A percentile compares a stretch with the other conserved stretches of the same genome.
Conservation (phyloP, 2,113 vertebrate species). For the Rana temporaria region DNA sequence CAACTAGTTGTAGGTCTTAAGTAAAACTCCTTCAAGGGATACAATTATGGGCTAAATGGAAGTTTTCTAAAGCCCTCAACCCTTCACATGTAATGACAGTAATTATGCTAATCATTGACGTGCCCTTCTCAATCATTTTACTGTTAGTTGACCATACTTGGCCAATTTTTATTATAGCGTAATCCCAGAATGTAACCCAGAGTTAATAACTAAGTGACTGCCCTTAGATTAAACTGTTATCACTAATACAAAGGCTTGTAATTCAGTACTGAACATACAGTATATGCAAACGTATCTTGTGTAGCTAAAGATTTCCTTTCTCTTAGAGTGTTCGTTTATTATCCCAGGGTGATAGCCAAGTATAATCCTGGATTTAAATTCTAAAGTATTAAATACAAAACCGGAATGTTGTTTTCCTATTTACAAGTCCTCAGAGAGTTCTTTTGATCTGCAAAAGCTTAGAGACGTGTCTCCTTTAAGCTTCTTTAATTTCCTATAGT, state of each 20-base stretch:
- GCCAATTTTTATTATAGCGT: too few relatives aligned
- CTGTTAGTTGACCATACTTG: too few relatives aligned
- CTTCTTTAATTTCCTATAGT: constrained; percentile 52
- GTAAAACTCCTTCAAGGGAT: too few relatives aligned
- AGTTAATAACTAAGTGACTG: neutral
- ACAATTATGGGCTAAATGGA: too few relatives aligned
- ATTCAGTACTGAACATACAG: neutral
- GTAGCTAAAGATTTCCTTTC: constrained; percentile 36
- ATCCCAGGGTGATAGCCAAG: constrained; percentile 43
- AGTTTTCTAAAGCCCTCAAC: too few relatives aligned
- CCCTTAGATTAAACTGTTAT: constrained; percentile 20
- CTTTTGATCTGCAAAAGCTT: constrained; percentile 50
- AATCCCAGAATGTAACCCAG: neutral
- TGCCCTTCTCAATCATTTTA: too few relatives aligned
- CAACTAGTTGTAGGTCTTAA: too few relatives aligned
- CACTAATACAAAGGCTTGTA: constrained; percentile 1
- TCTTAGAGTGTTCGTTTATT: constrained; percentile 44
- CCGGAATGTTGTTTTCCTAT: constrained; percentile 52
- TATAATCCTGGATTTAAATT: constrained; percentile 51
- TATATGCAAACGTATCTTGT: constrained; percentile 29
- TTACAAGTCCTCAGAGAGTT: constrained; percentile 51
- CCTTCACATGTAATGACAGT: too few relatives aligned
- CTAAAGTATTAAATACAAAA: constrained; percentile 54
- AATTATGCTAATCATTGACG: too few relatives aligned
- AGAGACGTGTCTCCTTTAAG: constrained; percentile 49